Conservation (phyloP, 2,888 invertebrate species). For the Philaethria dido region DNA sequence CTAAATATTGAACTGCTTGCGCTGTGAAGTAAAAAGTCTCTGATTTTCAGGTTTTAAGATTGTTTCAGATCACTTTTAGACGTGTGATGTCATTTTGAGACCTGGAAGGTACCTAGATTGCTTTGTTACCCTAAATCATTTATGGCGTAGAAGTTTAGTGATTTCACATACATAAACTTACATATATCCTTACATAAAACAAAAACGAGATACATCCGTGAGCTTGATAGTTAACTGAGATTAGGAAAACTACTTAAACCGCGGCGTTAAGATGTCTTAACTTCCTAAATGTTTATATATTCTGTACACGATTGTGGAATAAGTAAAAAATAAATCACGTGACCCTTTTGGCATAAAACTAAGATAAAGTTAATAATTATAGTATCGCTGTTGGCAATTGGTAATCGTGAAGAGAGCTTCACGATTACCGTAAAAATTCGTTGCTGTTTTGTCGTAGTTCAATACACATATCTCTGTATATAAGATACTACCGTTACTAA, state of each 20-base stretch:
- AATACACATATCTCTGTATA: too few species aligned
- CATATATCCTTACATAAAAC: background rate
- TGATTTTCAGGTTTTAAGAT: too few species aligned
- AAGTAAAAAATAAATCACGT: background rate
- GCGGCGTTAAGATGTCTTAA: slow-evolving; percentile 1
- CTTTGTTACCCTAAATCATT: background rate
- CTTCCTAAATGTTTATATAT: slow-evolving; percentile 14
- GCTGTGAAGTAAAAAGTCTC: too few species aligned
- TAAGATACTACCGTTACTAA: too few species aligned
- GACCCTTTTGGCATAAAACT: background rate
- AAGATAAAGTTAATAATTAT: background rate
- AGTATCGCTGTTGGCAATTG: too few species aligned
- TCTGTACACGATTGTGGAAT: background rate
- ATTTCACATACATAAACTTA: background rate
- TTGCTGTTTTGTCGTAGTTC: too few species aligned
- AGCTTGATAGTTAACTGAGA: slow-evolving; percentile 19
- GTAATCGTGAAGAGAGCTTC: too few species aligned
- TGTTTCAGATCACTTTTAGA: too few species aligned
- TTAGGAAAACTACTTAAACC: slow-evolving; percentile 15
- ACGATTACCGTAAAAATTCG: too few species aligned
- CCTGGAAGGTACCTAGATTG: background rate
- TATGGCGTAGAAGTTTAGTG: background rate
- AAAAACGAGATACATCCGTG: slow-evolving; percentile 3
- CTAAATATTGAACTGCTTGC: too few species aligned
- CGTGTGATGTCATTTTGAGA: too few species aligned